Evolutionary conservation across 1,140 invertebrate species (phyloP), one percentile per base, ranked within the genome.

Genomic region (Anoplophora glabripennis): DNA sequence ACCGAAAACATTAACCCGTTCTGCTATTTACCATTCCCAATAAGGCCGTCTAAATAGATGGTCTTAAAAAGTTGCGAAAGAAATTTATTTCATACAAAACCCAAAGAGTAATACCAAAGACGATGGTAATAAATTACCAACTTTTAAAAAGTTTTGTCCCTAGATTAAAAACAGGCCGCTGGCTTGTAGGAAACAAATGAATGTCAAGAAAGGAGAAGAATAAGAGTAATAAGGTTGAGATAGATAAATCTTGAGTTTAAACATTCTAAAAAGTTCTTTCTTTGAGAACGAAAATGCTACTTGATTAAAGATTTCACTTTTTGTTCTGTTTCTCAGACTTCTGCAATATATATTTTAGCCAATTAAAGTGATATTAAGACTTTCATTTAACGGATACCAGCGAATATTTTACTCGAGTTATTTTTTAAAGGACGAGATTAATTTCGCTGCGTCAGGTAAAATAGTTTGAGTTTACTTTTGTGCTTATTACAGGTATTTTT

Each of bases 131-230:
- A 71, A 71, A 71, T 71, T 68, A 62, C 59, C 53, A 64, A 70
- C 51, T 71, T 70, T 67, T 67, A 62, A 68, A 71, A 70, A 71
- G 63, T 71, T 64, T 67, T 65, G 62, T 66, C 62, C 52, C 64
- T 57, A 72, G 70, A 72, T 72, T 72, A 72, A 72, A 72, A 72
- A 72, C 70, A 69, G 70, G 68, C 70, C 70, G 68, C 67, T 68
- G 64, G 67, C 67, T 68, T 68, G 67, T 69, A 72, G 68, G 59
- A 72, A 72, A 72, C 70, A 72, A 72, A 72, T 72, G 70, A 68
- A 72, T 65, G 70, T 72, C 68, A 71, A 58, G 62, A 62, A 67
- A 65, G 65, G 63, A 70, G 63, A 67, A 69, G 68, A 70, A 70
- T 67, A 72, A 70, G 68, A 72, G 66, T 70, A 72, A 72, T 68